Base-by-base conservation (phyloP, 2,888 invertebrate genomes). In the Polydrusus tereticollis region DNA sequence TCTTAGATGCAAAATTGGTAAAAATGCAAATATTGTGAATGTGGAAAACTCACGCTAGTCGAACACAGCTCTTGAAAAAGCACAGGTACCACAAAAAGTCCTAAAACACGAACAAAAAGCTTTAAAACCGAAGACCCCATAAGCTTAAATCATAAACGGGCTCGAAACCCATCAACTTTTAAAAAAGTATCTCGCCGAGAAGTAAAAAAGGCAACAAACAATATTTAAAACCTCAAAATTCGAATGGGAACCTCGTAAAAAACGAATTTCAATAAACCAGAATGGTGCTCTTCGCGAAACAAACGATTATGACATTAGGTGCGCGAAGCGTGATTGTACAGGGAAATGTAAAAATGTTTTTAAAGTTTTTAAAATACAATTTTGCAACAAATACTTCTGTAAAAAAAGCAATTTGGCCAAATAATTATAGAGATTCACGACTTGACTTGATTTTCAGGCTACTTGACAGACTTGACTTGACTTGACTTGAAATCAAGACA, bases 101-200 rank as follows among this genome's bases (percentile, higher is more conserved):
- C 10, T 12, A 14, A 14, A 1, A 18, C 8, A 45, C 16, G 18
- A 10, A 21, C 47, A 47, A 47, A 50, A 50, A 64, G 26, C 50
- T 4, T 33, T 41, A 47, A 29, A 63, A 36, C 36, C 20, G n/a
- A 52, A 50, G 21, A 64, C 50, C 64, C 52, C 50, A 64, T 64
- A 64, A 64, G 50, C 52, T 52, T 62, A 62, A 62, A 62, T 47
- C 62, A 62, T 43, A 62, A 43, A 29, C 36, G n/a, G 23, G 43
- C 18, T 7, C 47, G 20, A 12, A 64, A 64, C 50, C 64, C 50
- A 52, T 50, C 64, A 50, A 5, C 23, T 50, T 52, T 52, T 52
- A 23, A 43, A 43, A 58, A 60, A 43, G 16, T 14, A 23, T 55
- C 29, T 45, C 26, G 26, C 18, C 1, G 10, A 10, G 16, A 58